phyloP scores from a whole-genome alignment of 1,140 invertebrate genomes.

The Bombus huntii region DNA sequence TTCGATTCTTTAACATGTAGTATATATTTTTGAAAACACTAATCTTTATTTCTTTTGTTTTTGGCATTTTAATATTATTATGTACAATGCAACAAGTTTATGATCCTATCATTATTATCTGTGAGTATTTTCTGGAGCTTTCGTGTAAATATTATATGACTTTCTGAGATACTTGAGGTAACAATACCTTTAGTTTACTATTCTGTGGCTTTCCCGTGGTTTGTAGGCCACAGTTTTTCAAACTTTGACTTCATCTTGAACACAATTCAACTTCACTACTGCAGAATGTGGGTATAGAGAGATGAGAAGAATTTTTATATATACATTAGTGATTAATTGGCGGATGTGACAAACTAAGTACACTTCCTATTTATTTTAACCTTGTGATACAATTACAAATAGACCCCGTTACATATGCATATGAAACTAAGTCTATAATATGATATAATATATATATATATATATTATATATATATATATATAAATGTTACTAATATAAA shows the following conservation, averaged over 20 bases:
- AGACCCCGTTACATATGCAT: background rate
- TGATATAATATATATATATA: background rate
- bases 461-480: too few species aligned
- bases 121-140: constrained; percentile 25
- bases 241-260: background rate
- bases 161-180: background rate
- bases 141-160: background rate
- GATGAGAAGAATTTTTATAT: background rate
- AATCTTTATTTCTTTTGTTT: background rate
- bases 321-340: background rate
- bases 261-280: background rate
- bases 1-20: constrained; percentile 36
- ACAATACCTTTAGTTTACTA: background rate
- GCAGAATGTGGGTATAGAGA: background rate
- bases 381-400: constrained; percentile 5
- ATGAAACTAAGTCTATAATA: background rate
- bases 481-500: constrained; percentile 7
- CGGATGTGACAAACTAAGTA: background rate
- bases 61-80: background rate
- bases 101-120: background rate
- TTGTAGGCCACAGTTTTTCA: background rate
- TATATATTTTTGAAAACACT: background rate
- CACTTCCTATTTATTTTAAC: background rate
- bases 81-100: background rate
- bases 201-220: too few species aligned